Conservation (phyloP, 2,888 invertebrate genomes). For the Euphydryas editha region DNA sequence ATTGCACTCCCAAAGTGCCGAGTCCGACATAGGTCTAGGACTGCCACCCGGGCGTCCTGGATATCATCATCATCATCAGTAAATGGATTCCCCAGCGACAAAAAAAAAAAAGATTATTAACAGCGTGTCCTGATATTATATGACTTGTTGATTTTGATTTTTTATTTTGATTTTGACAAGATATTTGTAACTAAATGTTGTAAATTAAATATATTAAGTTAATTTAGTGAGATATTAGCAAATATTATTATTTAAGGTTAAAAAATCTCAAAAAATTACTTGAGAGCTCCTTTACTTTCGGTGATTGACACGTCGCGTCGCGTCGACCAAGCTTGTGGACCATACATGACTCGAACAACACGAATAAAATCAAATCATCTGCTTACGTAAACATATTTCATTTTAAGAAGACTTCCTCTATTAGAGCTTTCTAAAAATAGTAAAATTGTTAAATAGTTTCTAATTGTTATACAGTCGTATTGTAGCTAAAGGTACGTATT, state of each 20-base stretch:
- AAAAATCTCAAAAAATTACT: constrained; percentile 25
- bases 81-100: too few relatives aligned
- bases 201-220: too few relatives aligned
- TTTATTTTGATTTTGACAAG: too few relatives aligned
- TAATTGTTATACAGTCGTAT: neutral
- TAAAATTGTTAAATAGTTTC: constrained; percentile 21
- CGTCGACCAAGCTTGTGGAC: constrained; percentile 20
- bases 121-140: too few relatives aligned
- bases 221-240: neutral
- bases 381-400: constrained; percentile 2
- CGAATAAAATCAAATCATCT: constrained; percentile 13
- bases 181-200: too few relatives aligned
- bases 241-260: constrained; percentile 32
- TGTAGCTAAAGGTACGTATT: neutral
- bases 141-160: too few relatives aligned
- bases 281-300: constrained; percentile 16
- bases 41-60: too few relatives aligned
- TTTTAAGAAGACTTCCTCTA: constrained; percentile 19
- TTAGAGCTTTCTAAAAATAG: constrained; percentile 37
- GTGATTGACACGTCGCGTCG: constrained; percentile 24
- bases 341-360: constrained; percentile 16
- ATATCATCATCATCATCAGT: too few relatives aligned
- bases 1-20: too few relatives aligned
- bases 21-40: too few relatives aligned
- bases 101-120: too few relatives aligned